Percentiles rank a stretch among this genome's conserved stretches.
Conservation (phyloP, 2,888 invertebrate species). For the Ecdyonurus torrentis region DNA sequence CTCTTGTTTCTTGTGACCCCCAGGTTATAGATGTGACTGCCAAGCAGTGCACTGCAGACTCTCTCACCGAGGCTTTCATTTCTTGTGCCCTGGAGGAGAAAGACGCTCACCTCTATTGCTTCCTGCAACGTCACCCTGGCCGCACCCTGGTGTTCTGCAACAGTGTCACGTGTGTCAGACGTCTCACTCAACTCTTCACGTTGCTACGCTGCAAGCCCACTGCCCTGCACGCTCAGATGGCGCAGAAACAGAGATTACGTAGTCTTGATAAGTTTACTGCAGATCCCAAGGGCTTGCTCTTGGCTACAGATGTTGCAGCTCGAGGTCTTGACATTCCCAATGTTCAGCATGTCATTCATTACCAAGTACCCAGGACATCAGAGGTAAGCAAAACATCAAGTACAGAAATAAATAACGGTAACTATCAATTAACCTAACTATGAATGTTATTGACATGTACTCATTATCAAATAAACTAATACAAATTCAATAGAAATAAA, state of each 20-base stretch:
- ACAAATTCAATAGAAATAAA: too few species aligned
- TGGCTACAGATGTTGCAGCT: constrained; percentile 93
- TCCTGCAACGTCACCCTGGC: constrained; percentile 68
- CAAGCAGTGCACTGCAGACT: constrained; percentile 48
- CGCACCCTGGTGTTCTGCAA: constrained; percentile 87
- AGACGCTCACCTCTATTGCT: constrained; percentile 85
- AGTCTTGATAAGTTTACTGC: constrained; percentile 63
- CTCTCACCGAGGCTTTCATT: constrained; percentile 70
- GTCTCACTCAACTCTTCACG: constrained; percentile 49
- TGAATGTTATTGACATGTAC: too few species aligned
- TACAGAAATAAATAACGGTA: neutral
- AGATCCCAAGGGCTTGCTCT: constrained; percentile 52
- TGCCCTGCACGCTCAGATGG: constrained; percentile 78
- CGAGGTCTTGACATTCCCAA: constrained; percentile 89
- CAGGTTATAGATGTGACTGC: neutral
- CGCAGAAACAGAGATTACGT: constrained; percentile 81
- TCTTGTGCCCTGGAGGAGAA: constrained; percentile 63
- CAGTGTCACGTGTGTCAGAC: constrained; percentile 82
- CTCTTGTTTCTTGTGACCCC: too few species aligned
- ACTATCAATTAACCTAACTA: too few species aligned
- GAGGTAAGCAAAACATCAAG: constrained; percentile 41
- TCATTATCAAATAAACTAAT: too few species aligned
- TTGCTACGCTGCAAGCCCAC: constrained; percentile 54
- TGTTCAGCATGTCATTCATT: constrained; percentile 91
- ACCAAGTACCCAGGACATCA: constrained; percentile 86